Evolutionary conservation across 2,797 vertebrate genomes (phyloP), one percentile per base, ranked within the genome.

Genomic region (Acipenser transmontanus): DNA sequence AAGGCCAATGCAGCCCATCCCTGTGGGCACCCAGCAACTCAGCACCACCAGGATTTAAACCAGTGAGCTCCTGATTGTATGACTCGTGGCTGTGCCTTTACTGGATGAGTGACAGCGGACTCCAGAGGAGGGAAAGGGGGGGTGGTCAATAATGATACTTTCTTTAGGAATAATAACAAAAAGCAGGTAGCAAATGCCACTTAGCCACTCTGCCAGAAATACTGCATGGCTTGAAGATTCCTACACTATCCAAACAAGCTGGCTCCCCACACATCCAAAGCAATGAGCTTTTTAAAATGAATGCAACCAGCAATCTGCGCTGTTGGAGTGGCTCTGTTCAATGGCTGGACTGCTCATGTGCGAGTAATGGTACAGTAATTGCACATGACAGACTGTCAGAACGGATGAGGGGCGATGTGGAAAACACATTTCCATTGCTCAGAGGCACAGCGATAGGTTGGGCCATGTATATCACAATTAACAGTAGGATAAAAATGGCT

Each of bases 351-450:
- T 71, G 61, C 61, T 80, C 81, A 72, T 11, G 71, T 81, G 84
- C 67, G 83, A 89, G 79, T 83, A 84, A 87, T 84, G 78, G 79
- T 73, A 70, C 61, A 3, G 66, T 91, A 83, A 97, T 88, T 76
- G 70, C 79, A 84, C 82, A 78, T 49, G 92, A 94, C 93, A 94
- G 81, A 76, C 84, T 92, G 93, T 94, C 92, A 92, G 80, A 85
- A 81, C 69, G 70, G 73, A 86, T 90, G 88, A 86, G 59, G 78
- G 84, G 72, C 78, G 85, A 80, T 81, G 86, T 83, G 72, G 89
- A 94, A 94, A 93, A 80, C 76, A 82, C 84, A 84, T 73, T 77
- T 82, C 79, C 82, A 77, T 17, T 68, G 70, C 76, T 81, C 79
- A 34, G 34, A 34, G 34, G 34, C 34, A 34, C 3, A 34, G 34